Evolutionary conservation across 2,888 invertebrate species (phyloP).

Genomic region (Philhelius pedissequus): DNA sequence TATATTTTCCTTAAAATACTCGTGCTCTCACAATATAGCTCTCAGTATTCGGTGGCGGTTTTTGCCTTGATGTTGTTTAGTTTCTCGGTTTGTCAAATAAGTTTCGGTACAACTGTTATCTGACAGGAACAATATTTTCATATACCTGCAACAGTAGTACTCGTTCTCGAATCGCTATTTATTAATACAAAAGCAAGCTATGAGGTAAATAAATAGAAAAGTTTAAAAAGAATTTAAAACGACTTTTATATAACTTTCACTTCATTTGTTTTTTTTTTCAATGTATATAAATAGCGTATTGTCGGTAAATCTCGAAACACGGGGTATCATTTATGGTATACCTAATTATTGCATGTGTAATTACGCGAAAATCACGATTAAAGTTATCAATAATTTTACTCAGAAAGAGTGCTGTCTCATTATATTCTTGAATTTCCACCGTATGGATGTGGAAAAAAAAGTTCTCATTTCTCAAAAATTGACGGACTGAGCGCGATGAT

Average conservation of each 20-base stretch:
- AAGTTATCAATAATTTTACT: constrained; percentile 19
- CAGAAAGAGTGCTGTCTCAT: constrained; percentile 10
- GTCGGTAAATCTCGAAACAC: not conserved
- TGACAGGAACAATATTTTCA: not conserved
- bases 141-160: not conserved
- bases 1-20: constrained; percentile 46
- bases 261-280: not conserved
- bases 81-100: not conserved
- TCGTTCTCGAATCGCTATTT: not conserved
- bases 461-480: too few species aligned
- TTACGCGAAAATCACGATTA: not conserved
- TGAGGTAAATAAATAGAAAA: constrained; percentile 54
- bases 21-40: constrained; percentile 25
- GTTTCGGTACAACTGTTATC: not conserved
- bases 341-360: constrained; percentile 16
- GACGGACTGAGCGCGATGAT: not conserved
- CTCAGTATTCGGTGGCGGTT: constrained; percentile 51
- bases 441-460: not conserved
- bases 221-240: constrained; percentile 18
- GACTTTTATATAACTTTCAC: constrained; percentile 64
- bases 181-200: not conserved
- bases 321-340: constrained; percentile 15
- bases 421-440: not conserved
- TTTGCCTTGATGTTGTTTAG: not conserved
- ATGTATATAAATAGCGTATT: constrained; percentile 48